phyloP scores from a whole-genome alignment of 2,888 invertebrate species.

The Microplitis deprimator region DNA sequence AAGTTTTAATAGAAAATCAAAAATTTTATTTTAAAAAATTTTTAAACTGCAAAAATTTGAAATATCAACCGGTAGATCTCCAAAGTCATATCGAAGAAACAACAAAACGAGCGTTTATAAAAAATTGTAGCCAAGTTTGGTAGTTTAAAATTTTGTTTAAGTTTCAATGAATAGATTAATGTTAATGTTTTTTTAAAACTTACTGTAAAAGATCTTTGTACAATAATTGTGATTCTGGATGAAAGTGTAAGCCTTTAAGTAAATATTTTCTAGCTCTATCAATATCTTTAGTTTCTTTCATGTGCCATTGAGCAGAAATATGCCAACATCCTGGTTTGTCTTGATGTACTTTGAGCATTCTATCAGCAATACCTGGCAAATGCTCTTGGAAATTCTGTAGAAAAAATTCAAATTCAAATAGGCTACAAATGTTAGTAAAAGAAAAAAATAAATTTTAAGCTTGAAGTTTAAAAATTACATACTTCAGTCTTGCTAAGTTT shows the following conservation, averaged over 20 bases:
- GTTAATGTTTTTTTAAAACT: slow-evolving; percentile 10
- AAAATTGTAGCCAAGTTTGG: no score
- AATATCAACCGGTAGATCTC: no score
- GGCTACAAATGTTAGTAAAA: not conserved
- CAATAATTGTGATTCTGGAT: slow-evolving; percentile 79
- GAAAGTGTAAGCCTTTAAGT: slow-evolving; percentile 83
- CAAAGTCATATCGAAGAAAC: no score
- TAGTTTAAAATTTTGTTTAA: no score
- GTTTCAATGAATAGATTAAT: no score
- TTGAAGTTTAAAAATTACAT: slow-evolving; percentile 55
- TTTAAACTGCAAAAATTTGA: no score
- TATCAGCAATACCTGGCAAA: slow-evolving; percentile 67
- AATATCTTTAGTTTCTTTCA: slow-evolving; percentile 78
- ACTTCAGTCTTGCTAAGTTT: slow-evolving; percentile 83
- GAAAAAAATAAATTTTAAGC: no score
- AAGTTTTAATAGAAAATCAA: no score
- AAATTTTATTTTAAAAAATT: no score
- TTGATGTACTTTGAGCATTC: slow-evolving; percentile 78
- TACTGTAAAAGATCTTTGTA: slow-evolving; percentile 81
- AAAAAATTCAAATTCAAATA: slow-evolving; percentile 4
- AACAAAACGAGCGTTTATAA: no score
- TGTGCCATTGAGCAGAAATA: slow-evolving; percentile 85
- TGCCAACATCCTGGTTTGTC: slow-evolving; percentile 85
- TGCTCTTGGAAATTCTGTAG: slow-evolving; percentile 63
- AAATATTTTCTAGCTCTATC: slow-evolving; percentile 81